phyloP scores from a whole-genome alignment of 2,113 vertebrate species.

The Upupa epops region DNA sequence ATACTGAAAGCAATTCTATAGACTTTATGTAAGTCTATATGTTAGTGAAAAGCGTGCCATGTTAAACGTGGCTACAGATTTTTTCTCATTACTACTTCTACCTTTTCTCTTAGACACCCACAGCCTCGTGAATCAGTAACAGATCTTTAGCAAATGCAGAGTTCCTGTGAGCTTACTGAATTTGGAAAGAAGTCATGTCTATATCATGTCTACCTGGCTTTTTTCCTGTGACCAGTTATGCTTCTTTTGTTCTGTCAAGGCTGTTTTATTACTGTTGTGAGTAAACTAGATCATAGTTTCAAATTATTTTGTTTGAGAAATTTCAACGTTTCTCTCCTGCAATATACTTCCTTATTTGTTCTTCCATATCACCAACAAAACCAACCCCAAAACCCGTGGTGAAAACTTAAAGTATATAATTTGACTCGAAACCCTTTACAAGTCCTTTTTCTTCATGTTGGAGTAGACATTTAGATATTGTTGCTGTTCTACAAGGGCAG shows the following conservation, averaged over 20 bases:
- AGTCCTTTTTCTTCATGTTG: too few relatives aligned
- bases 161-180: background rate
- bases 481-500: background rate
- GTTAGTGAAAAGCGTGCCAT: background rate
- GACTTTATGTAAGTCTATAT: background rate
- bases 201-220: background rate
- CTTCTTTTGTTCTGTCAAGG: background rate
- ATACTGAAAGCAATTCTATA: background rate
- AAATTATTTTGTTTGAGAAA: background rate
- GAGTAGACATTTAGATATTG: too few relatives aligned
- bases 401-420: background rate
- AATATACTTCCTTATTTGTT: background rate
- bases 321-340: background rate
- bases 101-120: background rate
- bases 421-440: background rate
- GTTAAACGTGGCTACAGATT: background rate
- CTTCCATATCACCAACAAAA: too few relatives aligned
- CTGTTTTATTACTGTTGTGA: background rate
- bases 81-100: background rate
- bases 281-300: background rate
- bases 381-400: too few relatives aligned
- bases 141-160: background rate
- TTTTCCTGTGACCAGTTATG: rapidly evolving
- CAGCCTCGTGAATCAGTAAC: background rate
- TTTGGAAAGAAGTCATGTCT: background rate